Base-by-base conservation (phyloP, 2,888 invertebrate species). In the Charanyca ferruginea region DNA sequence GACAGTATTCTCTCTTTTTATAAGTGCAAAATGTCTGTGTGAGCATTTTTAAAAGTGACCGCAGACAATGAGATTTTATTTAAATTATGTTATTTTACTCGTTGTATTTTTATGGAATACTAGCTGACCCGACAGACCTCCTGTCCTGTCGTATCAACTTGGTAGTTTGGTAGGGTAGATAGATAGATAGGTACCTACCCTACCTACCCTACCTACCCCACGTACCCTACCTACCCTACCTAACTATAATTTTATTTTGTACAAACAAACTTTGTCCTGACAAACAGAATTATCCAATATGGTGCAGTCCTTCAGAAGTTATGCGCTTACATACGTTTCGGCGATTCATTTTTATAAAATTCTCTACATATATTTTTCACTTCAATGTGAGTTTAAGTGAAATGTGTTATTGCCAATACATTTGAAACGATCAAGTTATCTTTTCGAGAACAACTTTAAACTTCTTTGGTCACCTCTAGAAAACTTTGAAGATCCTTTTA, bases 11-110 rank as follows among this genome's bases (percentile, higher is more conserved):
- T 61, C 16, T 42, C 11, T 47, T 69, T 69, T 64, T 59, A 66
- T 61, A 73, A 63, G 22, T 69, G 32, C 49, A 58, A 55, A 61
- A 51, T 45, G 7, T 64, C 16, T 51, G 32, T 54, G 47, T 61
- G 13, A 51, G 20, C 28, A 52, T 58, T 13, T 61, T 67, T 22
- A 23, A 52, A 68, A 70, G 18, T 48, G 45, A 55, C 18, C 23
- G 32, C 59, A 32, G 22, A 35, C 64, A 48, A 63, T 51, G 23
- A 22, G 23, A 25, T 66, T 57, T 48, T 58, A 58, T 63, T 57
- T 41, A 66, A 72, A 57, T 11, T 16, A 4, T n/a, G 13, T 6
- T 23, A 9, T n/a, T 73, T 28, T 18, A n/a, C 42, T 9, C 2
- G 5, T 59, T 20, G 22, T 59, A 9, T 51, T 52, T 49, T 47